phyloP scores from a whole-genome alignment of 2,113 vertebrate genomes.

The Ceyx melanurus region DNA sequence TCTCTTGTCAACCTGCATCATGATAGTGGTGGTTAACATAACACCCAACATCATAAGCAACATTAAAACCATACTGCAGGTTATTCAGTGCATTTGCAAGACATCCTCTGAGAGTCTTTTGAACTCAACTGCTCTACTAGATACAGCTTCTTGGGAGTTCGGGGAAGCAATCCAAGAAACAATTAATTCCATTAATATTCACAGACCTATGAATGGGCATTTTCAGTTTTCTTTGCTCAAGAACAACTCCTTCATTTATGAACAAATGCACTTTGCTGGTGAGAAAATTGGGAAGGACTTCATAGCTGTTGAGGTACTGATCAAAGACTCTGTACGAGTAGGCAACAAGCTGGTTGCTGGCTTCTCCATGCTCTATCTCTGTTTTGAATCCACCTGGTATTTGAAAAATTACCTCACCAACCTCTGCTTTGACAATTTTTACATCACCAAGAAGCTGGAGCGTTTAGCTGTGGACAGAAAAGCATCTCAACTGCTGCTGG shows the following conservation, averaged over 20 bases:
- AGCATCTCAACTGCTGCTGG: slow-evolving; percentile 25
- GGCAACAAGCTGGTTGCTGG: slow-evolving; percentile 80
- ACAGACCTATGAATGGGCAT: slow-evolving; percentile 45
- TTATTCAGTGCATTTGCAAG: slow-evolving; percentile 85
- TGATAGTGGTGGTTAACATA: slow-evolving; percentile 79
- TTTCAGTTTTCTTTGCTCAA: slow-evolving; percentile 68
- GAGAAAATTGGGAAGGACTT: slow-evolving; percentile 81
- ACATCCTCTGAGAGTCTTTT: slow-evolving; percentile 83
- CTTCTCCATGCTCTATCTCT: slow-evolving; percentile 76
- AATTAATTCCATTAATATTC: background rate
- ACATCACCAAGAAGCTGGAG: slow-evolving; percentile 73
- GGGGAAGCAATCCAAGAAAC: slow-evolving; percentile 43
- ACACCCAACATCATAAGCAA: slow-evolving; percentile 86
- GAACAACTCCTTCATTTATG: slow-evolving; percentile 74
- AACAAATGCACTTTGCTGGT: slow-evolving; percentile 66
- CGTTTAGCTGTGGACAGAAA: slow-evolving; percentile 17
- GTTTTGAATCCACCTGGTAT: slow-evolving; percentile 80
- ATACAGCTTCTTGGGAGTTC: slow-evolving; percentile 73
- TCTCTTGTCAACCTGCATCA: slow-evolving; percentile 81
- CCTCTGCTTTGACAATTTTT: slow-evolving; percentile 84
- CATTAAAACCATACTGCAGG: slow-evolving; percentile 70
- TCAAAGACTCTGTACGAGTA: slow-evolving; percentile 36
- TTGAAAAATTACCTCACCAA: slow-evolving; percentile 85
- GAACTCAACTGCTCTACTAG: slow-evolving; percentile 80
- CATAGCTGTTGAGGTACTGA: slow-evolving; percentile 64